Percentiles rank a stretch among this genome's conserved stretches.
Conservation (phyloP, 2,888 invertebrate species). For the Ormyrus labotus region DNA sequence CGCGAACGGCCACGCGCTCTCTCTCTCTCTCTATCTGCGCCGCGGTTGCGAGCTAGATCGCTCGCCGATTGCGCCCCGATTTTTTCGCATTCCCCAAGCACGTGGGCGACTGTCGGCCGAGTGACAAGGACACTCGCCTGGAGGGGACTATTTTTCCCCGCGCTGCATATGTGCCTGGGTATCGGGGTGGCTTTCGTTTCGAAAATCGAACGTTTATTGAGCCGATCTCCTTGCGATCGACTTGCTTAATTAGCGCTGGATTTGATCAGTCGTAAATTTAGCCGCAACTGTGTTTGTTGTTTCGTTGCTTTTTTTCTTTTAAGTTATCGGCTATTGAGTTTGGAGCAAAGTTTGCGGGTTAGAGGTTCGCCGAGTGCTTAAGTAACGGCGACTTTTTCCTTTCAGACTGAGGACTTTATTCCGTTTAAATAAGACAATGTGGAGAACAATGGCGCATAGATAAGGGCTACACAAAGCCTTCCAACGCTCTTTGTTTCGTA, state of each 20-base stretch:
- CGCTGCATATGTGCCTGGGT: neutral
- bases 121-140: conserved; percentile 41
- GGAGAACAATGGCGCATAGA: too few species aligned
- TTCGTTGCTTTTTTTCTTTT: too few species aligned
- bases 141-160: neutral
- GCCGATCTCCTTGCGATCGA: neutral
- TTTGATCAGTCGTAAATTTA: too few species aligned
- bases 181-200: neutral
- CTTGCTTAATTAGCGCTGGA: neutral
- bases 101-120: conserved; percentile 42
- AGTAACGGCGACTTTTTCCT: too few species aligned
- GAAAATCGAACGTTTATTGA: conserved; percentile 30
- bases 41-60: conserved; percentile 41
- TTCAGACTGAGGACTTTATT: too few species aligned
- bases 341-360: too few species aligned
- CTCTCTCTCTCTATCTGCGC: conserved; percentile 37
- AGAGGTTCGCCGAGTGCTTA: too few species aligned
- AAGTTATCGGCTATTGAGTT: too few species aligned
- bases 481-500: too few species aligned
- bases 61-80: conserved; percentile 40
- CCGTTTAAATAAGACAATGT: too few species aligned
- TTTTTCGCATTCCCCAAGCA: conserved; percentile 48
- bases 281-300: too few species aligned
- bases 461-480: too few species aligned
- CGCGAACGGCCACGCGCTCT: conserved; percentile 48